Percentiles rank a stretch among this genome's conserved stretches.
These are phyloP conservation scores for Machimus rusticus DNA, from an alignment of 2,888 invertebrate genomes.

Conservation along the genomic window DNA sequence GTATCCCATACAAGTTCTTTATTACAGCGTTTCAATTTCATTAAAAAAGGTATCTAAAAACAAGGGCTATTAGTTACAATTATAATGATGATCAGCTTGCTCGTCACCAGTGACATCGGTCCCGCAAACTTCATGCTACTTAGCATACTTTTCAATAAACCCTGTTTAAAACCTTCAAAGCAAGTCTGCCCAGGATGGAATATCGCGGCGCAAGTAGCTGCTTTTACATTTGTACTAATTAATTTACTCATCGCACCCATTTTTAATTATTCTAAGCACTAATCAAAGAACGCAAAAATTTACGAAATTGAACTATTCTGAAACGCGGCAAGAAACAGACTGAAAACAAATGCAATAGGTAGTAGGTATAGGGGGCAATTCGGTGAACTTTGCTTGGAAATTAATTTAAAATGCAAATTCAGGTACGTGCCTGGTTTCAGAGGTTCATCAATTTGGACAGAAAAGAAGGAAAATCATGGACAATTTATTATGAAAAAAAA, in stretches of 20 bases:
- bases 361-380: neutral
- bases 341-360: neutral
- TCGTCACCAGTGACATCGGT: slow-evolving; percentile 10
- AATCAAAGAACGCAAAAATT: neutral
- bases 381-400: neutral
- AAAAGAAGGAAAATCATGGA: neutral
- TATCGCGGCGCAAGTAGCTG: slow-evolving; percentile 51
- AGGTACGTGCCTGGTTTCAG: neutral
- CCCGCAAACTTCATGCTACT: slow-evolving; percentile 53
- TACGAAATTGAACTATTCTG: neutral
- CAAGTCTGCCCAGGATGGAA: slow-evolving; percentile 53
- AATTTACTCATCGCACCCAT: slow-evolving; percentile 55
- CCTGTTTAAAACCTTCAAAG: slow-evolving; percentile 42
- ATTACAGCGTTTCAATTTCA: neutral
- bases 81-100: neutral
- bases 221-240: neutral
- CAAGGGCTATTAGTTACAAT: neutral
- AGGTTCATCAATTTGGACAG: neutral
- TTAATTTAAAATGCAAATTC: slow-evolving; percentile 11
- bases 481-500: neutral
- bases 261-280: neutral
- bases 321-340: neutral
- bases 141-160: slow-evolving; percentile 46
- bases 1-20: neutral
- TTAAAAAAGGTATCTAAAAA: slow-evolving; percentile 4